A percentile compares a stretch with the other conserved stretches of the same genome.
Conservation (phyloP, 2,113 vertebrate species). For the chimpanzee (Pan troglodytes) region DNA sequence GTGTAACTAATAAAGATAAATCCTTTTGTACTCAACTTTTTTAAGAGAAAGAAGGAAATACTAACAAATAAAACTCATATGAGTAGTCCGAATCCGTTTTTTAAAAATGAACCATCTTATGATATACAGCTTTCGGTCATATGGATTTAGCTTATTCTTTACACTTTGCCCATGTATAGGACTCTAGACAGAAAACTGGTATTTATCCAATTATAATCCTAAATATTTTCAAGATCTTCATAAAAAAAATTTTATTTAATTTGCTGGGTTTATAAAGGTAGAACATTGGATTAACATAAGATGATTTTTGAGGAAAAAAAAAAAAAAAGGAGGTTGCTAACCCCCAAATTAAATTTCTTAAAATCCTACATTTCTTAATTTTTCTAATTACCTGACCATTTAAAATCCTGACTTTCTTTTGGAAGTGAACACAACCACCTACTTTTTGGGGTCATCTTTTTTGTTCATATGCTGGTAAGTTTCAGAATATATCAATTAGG, state of each 20-base stretch:
- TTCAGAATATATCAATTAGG: not conserved
- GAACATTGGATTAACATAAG: not conserved
- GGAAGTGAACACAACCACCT: not conserved
- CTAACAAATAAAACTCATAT: not conserved
- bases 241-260: conserved; percentile 13
- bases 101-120: not conserved
- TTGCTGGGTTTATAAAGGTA: not conserved
- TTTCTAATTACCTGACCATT: conserved; percentile 25
- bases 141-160: not conserved
- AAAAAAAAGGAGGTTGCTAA: not conserved
- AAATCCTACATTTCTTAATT: not conserved
- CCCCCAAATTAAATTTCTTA: conserved; percentile 21
- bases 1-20: not conserved
- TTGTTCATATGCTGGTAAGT: conserved; percentile 18
- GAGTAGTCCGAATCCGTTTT: not conserved
- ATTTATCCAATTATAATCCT: not conserved
- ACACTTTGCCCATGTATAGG: not conserved
- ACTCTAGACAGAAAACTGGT: not conserved
- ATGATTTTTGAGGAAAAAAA: not conserved
- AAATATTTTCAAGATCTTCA: not conserved
- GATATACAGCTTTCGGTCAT: not conserved
- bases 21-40: not conserved
- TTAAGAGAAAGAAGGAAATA: conserved; percentile 44
- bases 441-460: not conserved
- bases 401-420: conserved; percentile 37